Base-by-base conservation (phyloP, 1,140 invertebrate species). In the Bradynema listronoti region DNA sequence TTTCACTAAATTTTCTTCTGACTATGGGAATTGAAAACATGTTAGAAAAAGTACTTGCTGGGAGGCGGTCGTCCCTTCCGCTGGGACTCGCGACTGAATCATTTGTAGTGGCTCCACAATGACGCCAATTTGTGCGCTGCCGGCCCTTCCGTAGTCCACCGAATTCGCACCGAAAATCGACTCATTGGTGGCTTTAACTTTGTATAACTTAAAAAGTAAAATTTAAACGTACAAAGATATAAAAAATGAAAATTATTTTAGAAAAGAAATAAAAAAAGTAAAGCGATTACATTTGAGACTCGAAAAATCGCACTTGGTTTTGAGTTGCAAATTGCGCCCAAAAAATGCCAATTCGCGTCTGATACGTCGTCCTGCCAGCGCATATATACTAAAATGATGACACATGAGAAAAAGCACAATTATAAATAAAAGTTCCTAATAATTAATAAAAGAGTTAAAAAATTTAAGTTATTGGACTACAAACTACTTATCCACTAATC, bases 221-320 rank as follows among this genome's bases (percentile, higher is more conserved):
- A 43, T 4, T 4, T 22, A 43, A 3, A 50, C 29, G 3, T 3
- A 32, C n/a, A 29, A 24, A 5, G 27, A 47, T 9, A 9, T 24
- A 9, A 47, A 47, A 9, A 9, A 9, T 22, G 7, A 47, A 36
- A n/a, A n/a, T n/a, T n/a, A n/a, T n/a, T n/a, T n/a, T n/a, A n/a
- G n/a, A n/a, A n/a, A n/a, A n/a, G n/a, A n/a, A n/a, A n/a, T n/a
- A n/a, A n/a, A n/a, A n/a, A n/a, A n/a, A n/a, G n/a, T n/a, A n/a
- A n/a, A n/a, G n/a, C n/a, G n/a, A n/a, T n/a, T n/a, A 67, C 68
- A 34, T 67, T 66, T 29, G 32, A 58, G 32, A 67, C 56, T 29
- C 52, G 54, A 46, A 67, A 67, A 0, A 67, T 61, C 16, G 65
- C 65, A 54, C 59, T 65, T 16, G 65, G 68, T 22, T 67, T 67